phyloP scores from a whole-genome alignment of 2,888 invertebrate species.

The Papilio protenor region DNA sequence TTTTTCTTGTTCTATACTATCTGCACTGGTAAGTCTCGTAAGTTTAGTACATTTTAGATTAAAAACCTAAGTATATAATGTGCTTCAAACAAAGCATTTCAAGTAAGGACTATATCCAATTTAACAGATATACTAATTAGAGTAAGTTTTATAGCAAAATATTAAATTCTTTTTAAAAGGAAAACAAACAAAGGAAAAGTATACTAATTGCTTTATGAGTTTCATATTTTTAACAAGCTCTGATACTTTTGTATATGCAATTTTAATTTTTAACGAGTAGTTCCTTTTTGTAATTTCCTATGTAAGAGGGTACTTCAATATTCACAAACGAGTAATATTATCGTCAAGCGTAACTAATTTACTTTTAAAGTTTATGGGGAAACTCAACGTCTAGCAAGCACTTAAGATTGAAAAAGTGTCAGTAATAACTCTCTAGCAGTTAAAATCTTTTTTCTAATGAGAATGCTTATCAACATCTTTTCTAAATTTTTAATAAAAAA shows the following conservation, averaged over 20 bases:
- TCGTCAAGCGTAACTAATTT: conserved; percentile 1
- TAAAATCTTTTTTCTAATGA: too few relatives aligned
- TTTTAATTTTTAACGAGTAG: conserved; percentile 16
- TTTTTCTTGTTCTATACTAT: too few relatives aligned
- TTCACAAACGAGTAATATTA: not conserved
- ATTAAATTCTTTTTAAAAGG: not conserved
- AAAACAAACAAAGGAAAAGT: not conserved
- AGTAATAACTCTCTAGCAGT: not conserved
- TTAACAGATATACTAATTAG: not conserved
- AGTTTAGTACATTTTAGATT: not conserved
- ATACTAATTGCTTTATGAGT: conserved; percentile 10
- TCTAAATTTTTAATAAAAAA: too few relatives aligned
- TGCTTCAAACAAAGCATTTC: not conserved
- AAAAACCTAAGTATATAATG: not conserved
- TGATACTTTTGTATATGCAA: conserved; percentile 11
- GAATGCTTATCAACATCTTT: too few relatives aligned
- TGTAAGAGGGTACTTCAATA: conserved; percentile 3
- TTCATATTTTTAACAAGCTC: conserved; percentile 31
- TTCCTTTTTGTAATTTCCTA: conserved; percentile 9
- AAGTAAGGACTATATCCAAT: not conserved
- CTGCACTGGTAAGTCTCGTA: not conserved
- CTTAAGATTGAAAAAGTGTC: not conserved
- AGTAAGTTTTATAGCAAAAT: not conserved
- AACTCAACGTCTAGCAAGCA: not conserved
- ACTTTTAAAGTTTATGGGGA: not conserved